Evolutionary conservation across 2,888 invertebrate genomes (phyloP).

Genomic region (Spodoptera littoralis): DNA sequence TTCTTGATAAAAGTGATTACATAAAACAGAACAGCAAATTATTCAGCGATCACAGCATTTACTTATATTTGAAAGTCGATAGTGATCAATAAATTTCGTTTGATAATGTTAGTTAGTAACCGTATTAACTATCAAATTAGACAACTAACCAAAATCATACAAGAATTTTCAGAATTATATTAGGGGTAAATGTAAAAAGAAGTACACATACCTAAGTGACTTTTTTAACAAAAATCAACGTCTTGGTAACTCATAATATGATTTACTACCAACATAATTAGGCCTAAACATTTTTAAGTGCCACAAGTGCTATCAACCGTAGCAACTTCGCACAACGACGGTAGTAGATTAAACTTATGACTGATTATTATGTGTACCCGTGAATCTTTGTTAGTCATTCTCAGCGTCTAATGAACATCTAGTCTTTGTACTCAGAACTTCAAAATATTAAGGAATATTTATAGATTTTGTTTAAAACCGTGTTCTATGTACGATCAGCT

Average conservation of each 20-base stretch:
- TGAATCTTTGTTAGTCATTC: slow-evolving; percentile 33
- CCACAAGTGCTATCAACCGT: slow-evolving; percentile 39
- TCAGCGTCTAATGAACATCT: slow-evolving; percentile 6
- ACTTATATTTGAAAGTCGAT: background rate
- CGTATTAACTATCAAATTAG: too few relatives aligned
- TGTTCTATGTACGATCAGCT: slow-evolving; percentile 12
- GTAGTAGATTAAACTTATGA: slow-evolving; percentile 21
- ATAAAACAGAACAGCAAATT: background rate
- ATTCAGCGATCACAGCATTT: slow-evolving; percentile 7
- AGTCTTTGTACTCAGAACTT: slow-evolving; percentile 13
- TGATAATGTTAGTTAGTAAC: background rate
- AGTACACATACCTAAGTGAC: too few relatives aligned
- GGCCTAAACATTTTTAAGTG: slow-evolving; percentile 5
- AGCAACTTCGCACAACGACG: slow-evolving; percentile 13
- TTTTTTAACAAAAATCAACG: background rate
- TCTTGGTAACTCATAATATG: background rate
- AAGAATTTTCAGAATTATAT: too few relatives aligned
- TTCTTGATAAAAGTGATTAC: slow-evolving; percentile 3
- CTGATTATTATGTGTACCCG: slow-evolving; percentile 14
- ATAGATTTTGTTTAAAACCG: slow-evolving; percentile 14
- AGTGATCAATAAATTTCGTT: background rate
- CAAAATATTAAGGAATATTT: slow-evolving; percentile 9
- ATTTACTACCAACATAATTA: background rate
- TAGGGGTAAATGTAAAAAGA: too few relatives aligned
- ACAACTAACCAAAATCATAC: too few relatives aligned